These are phyloP conservation scores for Trichosurus vulpecula DNA, from an alignment of 2,797 vertebrate genomes.

Conservation along the genomic window DNA sequence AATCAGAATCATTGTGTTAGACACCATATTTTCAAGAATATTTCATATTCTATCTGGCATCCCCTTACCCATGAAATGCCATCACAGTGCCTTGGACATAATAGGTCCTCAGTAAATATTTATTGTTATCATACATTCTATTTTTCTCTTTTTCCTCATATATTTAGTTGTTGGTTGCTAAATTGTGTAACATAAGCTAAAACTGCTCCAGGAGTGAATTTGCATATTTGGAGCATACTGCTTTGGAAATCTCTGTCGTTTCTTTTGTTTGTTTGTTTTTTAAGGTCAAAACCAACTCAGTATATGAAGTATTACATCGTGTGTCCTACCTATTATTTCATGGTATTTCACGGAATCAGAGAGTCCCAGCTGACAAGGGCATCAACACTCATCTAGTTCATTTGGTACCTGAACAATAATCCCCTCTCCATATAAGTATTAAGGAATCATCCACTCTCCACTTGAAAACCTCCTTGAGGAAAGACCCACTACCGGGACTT, in stretches of 20 bases:
- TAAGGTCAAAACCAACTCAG: background rate
- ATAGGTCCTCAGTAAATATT: background rate
- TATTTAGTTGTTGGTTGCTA: background rate
- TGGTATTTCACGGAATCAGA: background rate
- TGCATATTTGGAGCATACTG: conserved; percentile 9
- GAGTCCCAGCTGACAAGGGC: background rate
- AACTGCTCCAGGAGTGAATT: background rate
- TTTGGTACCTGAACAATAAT: background rate
- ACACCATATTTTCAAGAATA: background rate
- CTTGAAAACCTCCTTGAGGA: background rate
- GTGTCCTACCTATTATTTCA: background rate
- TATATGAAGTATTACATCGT: background rate
- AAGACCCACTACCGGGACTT: background rate
- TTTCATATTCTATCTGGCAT: background rate
- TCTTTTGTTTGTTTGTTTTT: background rate
- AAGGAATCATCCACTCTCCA: background rate
- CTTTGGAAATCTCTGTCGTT: conserved; percentile 32
- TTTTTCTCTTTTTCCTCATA: background rate
- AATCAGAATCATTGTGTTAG: background rate
- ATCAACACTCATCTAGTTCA: background rate
- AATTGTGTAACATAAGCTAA: background rate
- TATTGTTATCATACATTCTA: background rate
- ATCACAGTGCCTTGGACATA: background rate
- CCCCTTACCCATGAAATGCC: background rate
- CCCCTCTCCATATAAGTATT: background rate